phyloP scores from a whole-genome alignment of 2,888 invertebrate genomes.

The Neoascia interrupta region DNA sequence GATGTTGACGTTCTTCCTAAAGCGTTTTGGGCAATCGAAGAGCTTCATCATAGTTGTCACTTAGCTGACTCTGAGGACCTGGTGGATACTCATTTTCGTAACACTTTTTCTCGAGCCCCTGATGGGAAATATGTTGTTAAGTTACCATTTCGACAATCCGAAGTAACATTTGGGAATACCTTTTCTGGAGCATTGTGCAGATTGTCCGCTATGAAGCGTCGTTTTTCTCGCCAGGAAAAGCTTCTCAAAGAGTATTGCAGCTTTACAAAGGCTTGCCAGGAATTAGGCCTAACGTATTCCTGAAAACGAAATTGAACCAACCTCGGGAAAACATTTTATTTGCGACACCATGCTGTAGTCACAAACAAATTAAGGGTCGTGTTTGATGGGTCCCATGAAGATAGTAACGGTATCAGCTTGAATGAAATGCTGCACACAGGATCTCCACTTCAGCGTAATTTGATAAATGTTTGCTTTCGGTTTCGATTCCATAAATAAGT shows the following conservation, averaged over 20 bases:
- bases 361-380: conserved; percentile 19
- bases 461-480: background rate
- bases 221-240: background rate
- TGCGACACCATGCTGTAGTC: conserved; percentile 13
- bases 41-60: background rate
- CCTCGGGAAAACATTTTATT: conserved; percentile 8
- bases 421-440: conserved; percentile 1
- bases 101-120: conserved; percentile 12
- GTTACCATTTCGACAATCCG: conserved; percentile 1
- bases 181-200: conserved; percentile 9
- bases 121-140: conserved; percentile 22
- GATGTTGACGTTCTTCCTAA: background rate
- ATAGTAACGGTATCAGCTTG: background rate
- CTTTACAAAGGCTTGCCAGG: background rate
- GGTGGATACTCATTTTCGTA: background rate
- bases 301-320: conserved; percentile 5
- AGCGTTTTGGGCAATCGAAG: conserved; percentile 8
- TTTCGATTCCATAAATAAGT: conserved; percentile 19
- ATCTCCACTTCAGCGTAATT: conserved; percentile 10
- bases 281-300: conserved; percentile 6
- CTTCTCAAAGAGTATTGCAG: background rate
- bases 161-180: background rate
- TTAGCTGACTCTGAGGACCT: background rate
- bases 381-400: conserved; percentile 5
- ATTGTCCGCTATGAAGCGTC: conserved; percentile 1